These are phyloP conservation scores for Syrrhaptes paradoxus DNA, from an alignment of 2,113 vertebrate genomes.

Conservation along the genomic window DNA sequence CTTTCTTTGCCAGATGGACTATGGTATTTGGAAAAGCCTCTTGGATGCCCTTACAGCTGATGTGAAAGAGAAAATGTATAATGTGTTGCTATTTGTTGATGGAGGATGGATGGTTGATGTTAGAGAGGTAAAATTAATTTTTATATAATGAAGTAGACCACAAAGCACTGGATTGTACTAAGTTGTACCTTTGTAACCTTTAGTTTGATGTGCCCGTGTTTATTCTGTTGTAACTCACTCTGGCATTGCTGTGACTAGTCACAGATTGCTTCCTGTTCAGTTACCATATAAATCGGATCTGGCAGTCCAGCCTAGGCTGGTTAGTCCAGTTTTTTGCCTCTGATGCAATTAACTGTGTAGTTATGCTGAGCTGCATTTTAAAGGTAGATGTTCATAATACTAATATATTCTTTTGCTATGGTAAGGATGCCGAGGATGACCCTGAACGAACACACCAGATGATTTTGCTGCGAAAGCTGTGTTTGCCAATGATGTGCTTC, in stretches of 20 bases:
- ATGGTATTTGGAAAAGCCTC: slow-evolving; percentile 87
- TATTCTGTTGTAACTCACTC: neutral
- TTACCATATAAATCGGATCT: neutral
- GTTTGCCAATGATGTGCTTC: slow-evolving; percentile 90
- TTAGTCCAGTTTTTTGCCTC: neutral
- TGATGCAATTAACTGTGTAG: rapidly evolving
- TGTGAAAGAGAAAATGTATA: slow-evolving; percentile 96
- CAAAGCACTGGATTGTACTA: neutral
- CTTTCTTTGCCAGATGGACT: slow-evolving; percentile 81
- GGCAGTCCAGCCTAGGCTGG: neutral
- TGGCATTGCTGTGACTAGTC: neutral
- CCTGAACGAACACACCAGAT: slow-evolving; percentile 89
- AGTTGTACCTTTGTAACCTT: neutral
- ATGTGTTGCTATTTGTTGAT: slow-evolving; percentile 95
- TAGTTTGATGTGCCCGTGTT: neutral
- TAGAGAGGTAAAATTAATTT: slow-evolving; percentile 82
- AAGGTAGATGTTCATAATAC: neutral
- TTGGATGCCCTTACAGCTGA: slow-evolving; percentile 90
- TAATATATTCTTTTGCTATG: rapidly evolving
- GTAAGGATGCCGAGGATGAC: slow-evolving; percentile 87
- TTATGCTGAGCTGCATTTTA: neutral
- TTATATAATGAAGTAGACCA: rapidly evolving
- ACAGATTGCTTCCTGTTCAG: neutral
- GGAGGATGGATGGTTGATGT: slow-evolving; percentile 99
- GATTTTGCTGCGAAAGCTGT: slow-evolving; percentile 85